phyloP scores from a whole-genome alignment of 2,797 vertebrate genomes.

The Apogon hyalosoma region DNA sequence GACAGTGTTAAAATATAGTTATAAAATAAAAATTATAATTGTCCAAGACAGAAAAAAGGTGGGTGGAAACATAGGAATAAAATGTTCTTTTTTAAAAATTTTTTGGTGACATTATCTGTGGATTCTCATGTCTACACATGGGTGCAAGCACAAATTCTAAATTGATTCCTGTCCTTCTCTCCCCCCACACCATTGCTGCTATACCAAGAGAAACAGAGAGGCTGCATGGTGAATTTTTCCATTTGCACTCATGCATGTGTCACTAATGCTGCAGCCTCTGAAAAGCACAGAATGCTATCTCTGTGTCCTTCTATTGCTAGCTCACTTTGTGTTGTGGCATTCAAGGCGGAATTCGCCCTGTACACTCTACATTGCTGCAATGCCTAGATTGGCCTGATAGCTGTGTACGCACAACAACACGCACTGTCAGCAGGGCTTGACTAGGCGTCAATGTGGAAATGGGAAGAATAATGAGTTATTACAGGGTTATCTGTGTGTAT shows the following conservation, averaged over 20 bases:
- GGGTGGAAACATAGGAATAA: background rate
- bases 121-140: conserved; percentile 34
- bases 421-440: conserved; percentile 64
- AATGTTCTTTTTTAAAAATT: conserved; percentile 22
- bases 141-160: conserved; percentile 30
- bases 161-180: conserved; percentile 41
- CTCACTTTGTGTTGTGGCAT: conserved; percentile 63
- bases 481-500: conserved; percentile 83
- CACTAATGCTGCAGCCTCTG: conserved; percentile 68
- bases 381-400: conserved; percentile 66
- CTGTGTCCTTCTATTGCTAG: conserved; percentile 53
- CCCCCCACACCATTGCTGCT: conserved; percentile 28
- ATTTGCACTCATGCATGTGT: conserved; percentile 78
- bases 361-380: conserved; percentile 54
- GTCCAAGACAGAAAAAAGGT: conserved; percentile 8
- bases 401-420: conserved; percentile 61
- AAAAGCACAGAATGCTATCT: conserved; percentile 62
- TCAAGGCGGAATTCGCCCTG: conserved; percentile 41
- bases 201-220: conserved; percentile 44
- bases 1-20: background rate
- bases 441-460: conserved; percentile 68
- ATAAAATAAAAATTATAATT: background rate
- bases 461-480: conserved; percentile 83
- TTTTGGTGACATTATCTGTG: conserved; percentile 20
- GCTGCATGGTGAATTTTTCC: conserved; percentile 48